Evolutionary conservation across 2,888 invertebrate genomes (phyloP), one percentile per base, ranked within the genome.

Genomic region (Gari tellinella): DNA sequence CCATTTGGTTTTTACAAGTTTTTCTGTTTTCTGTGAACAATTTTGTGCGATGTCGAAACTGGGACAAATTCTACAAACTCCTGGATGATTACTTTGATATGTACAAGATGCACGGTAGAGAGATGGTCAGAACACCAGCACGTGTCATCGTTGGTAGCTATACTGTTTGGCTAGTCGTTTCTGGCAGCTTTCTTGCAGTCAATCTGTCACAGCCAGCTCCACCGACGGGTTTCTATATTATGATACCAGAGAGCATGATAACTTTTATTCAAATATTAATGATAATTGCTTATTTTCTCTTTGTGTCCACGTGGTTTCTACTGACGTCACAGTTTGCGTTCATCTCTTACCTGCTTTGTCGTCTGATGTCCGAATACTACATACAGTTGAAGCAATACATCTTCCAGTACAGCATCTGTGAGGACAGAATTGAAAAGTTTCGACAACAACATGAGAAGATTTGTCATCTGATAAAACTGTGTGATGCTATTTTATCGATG

Each of bases 1-100:
- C 77, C 0, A 73, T 74, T 17, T 82, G 80, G 80, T 82, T 82
- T 46, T 56, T 82, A 1, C 82, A 82, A 31, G 79, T 81, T 17
- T 49, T 72, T 2, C 43, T 69, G 38, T 79, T 74, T 66, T 66
- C 79, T 0, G 5, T 77, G 26, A 77, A 79, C 37, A 81, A 82
- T 53, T 26, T 55, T 15, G 38, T 74, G n/a, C 64, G 68, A 2
- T 64, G 65, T 21, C 43, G 62, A 38, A 58, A 56, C 21, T 75
- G 80, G 76, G 72, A 73, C 14, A 46, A 19, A 15, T 73, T 80
- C 43, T 82, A 76, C 57, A 38, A 46, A 10, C 37, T 68, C 1
- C 81, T 79, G 79, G 77, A 82, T 58, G 46, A 38, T 8, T 67
- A 74, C 37, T 55, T 68, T 1, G 60, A 57, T 19, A 26, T 41